A percentile compares a stretch with the other conserved stretches of the same genome.
phyloP scores from a whole-genome alignment of 2,797 vertebrate species.

The Microchirus variegatus region DNA sequence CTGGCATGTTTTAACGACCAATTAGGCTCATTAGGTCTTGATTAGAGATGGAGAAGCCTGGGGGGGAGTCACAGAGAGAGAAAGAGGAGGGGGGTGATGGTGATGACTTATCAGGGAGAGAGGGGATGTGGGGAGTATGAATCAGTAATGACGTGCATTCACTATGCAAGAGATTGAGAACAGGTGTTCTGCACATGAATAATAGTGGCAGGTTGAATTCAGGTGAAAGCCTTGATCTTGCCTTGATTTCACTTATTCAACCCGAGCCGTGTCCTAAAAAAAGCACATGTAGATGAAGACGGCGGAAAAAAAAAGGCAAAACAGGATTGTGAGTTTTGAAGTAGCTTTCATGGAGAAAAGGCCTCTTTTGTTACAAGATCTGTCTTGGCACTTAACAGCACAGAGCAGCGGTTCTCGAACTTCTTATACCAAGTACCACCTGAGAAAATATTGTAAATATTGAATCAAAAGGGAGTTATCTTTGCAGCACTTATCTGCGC shows the following conservation, averaged over 20 bases:
- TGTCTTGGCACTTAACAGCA: too few species aligned
- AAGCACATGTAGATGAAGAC: too few species aligned
- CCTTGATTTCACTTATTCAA: constrained; percentile 30
- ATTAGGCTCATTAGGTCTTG: constrained; percentile 87
- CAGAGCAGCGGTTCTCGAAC: too few species aligned
- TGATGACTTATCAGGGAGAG: constrained; percentile 68
- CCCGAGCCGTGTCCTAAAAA: background rate
- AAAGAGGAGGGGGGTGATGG: constrained; percentile 5
- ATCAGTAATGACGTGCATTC: constrained; percentile 62
- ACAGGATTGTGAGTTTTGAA: too few species aligned
- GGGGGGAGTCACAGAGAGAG: constrained; percentile 51
- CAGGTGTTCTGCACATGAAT: constrained; percentile 55
- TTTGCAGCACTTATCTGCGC: too few species aligned
- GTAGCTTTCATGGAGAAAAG: too few species aligned
- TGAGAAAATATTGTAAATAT: too few species aligned
- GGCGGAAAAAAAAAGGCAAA: too few species aligned
- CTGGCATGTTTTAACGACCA: constrained; percentile 85
- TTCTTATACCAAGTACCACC: too few species aligned
- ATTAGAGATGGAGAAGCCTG: constrained; percentile 81
- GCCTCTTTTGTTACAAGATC: too few species aligned
- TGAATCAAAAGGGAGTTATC: too few species aligned
- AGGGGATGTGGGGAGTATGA: constrained; percentile 57
- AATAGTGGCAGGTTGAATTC: constrained; percentile 29
- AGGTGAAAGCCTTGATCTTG: constrained; percentile 32
- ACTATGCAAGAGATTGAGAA: constrained; percentile 53